phyloP scores from a whole-genome alignment of 2,888 invertebrate species.

The Lithophane semibrunnea region DNA sequence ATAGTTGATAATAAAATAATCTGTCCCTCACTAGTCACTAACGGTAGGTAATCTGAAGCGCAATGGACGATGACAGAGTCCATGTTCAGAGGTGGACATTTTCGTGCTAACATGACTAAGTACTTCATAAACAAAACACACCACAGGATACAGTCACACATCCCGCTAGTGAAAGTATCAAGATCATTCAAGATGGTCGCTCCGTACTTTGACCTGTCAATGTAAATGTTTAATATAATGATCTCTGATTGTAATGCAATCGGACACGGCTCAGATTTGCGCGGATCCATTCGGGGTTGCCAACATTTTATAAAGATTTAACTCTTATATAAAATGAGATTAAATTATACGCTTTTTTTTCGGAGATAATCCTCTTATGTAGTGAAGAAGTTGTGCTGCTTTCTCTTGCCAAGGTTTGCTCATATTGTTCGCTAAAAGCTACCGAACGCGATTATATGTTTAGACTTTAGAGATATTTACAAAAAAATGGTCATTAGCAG shows the following conservation, averaged over 20 bases:
- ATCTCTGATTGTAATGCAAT: constrained; percentile 80
- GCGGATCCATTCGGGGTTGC: constrained; percentile 59
- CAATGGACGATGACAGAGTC: not conserved
- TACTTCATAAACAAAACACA: constrained; percentile 34
- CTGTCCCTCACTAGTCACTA: no score
- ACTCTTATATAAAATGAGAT: constrained; percentile 32
- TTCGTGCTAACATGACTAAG: constrained; percentile 1
- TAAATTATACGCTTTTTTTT: constrained; percentile 46
- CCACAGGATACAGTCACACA: constrained; percentile 3
- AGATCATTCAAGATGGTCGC: constrained; percentile 50
- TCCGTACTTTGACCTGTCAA: constrained; percentile 73
- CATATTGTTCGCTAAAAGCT: not conserved
- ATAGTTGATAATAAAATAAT: not conserved
- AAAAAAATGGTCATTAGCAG: no score
- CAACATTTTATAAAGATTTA: constrained; percentile 69
- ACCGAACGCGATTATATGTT: not conserved
- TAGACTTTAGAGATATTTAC: no score
- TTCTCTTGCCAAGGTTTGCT: constrained; percentile 27
- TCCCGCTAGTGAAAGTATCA: constrained; percentile 57
- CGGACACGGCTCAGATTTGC: constrained; percentile 74
- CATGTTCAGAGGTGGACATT: not conserved
- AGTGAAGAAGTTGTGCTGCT: constrained; percentile 16
- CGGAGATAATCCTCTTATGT: constrained; percentile 41
- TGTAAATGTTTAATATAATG: constrained; percentile 77
- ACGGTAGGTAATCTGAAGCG: not conserved